These are phyloP conservation scores for Manduca sexta DNA, from an alignment of 1,140 invertebrate species.

Conservation along the genomic window DNA sequence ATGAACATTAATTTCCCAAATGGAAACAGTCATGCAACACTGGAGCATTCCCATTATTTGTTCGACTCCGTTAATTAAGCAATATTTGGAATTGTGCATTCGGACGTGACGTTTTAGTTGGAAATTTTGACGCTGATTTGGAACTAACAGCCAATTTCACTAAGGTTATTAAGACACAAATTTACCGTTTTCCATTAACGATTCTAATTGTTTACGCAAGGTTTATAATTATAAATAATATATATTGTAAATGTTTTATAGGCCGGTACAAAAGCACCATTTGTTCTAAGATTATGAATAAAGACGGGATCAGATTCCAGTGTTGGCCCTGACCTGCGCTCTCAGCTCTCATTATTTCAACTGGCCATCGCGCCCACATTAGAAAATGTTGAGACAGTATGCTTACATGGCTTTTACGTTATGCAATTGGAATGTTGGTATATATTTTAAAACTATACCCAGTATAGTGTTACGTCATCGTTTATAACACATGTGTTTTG, in stretches of 20 bases:
- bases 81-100: constrained; percentile 12
- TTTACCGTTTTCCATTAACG: too few species aligned
- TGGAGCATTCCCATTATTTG: constrained; percentile 10
- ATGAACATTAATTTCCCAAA: constrained; percentile 24
- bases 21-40: constrained; percentile 14
- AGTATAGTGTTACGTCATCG: too few species aligned
- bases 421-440: neutral
- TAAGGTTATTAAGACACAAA: too few species aligned
- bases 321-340: constrained; percentile 2
- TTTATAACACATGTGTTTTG: too few species aligned
- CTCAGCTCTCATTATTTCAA: constrained; percentile 7
- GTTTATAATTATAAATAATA: too few species aligned
- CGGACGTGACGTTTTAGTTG: too few species aligned
- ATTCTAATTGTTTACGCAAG: too few species aligned
- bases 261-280: too few species aligned
- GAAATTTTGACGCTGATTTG: too few species aligned
- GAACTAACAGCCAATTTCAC: too few species aligned
- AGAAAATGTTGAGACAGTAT: neutral
- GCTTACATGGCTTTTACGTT: neutral
- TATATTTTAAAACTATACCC: neutral
- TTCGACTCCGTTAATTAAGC: constrained; percentile 8
- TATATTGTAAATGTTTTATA: too few species aligned
- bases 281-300: neutral
- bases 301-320: neutral
- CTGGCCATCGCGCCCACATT: constrained; percentile 15